These are phyloP conservation scores for Archocentrus centrarchus DNA, from an alignment of 2,113 vertebrate genomes.

Conservation along the genomic window DNA sequence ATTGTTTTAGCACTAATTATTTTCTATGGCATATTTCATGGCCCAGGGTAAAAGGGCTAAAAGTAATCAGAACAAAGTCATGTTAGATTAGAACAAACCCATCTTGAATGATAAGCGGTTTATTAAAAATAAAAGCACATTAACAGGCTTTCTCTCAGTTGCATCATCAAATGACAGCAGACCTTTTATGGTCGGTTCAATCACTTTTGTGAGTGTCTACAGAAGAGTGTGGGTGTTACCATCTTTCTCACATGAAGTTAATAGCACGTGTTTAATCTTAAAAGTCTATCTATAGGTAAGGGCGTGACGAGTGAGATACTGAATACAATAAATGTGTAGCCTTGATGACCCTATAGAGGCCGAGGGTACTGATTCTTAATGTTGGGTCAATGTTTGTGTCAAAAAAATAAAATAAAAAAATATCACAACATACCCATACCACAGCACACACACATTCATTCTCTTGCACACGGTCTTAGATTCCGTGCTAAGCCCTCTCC, in stretches of 20 bases:
- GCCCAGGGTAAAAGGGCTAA: not conserved
- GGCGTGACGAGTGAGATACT: slow-evolving; percentile 22
- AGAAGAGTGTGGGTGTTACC: slow-evolving; percentile 10
- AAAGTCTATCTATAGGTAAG: slow-evolving; percentile 9
- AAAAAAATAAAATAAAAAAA: not conserved
- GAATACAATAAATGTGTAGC: slow-evolving; percentile 35
- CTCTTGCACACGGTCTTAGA: not conserved
- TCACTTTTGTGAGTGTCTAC: slow-evolving; percentile 21
- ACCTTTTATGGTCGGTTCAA: slow-evolving; percentile 42
- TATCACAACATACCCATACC: not conserved
- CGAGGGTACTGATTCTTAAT: slow-evolving; percentile 6
- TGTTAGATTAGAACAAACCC: not conserved
- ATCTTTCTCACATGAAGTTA: slow-evolving; percentile 20
- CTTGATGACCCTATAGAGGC: slow-evolving; percentile 14
- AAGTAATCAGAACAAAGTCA: slow-evolving; percentile 28
- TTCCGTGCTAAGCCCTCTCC: slow-evolving; percentile 32
- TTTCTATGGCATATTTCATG: not conserved
- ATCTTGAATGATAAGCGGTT: not conserved
- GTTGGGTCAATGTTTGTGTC: slow-evolving; percentile 49
- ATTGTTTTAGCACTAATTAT: not conserved
- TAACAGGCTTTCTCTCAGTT: slow-evolving; percentile 60
- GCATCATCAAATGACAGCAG: slow-evolving; percentile 67
- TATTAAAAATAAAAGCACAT: slow-evolving; percentile 18
- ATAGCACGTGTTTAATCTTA: slow-evolving; percentile 12
- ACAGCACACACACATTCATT: slow-evolving; percentile 1